These are phyloP conservation scores for Hartigia nigra DNA, from an alignment of 2,888 invertebrate genomes.

Conservation along the genomic window DNA sequence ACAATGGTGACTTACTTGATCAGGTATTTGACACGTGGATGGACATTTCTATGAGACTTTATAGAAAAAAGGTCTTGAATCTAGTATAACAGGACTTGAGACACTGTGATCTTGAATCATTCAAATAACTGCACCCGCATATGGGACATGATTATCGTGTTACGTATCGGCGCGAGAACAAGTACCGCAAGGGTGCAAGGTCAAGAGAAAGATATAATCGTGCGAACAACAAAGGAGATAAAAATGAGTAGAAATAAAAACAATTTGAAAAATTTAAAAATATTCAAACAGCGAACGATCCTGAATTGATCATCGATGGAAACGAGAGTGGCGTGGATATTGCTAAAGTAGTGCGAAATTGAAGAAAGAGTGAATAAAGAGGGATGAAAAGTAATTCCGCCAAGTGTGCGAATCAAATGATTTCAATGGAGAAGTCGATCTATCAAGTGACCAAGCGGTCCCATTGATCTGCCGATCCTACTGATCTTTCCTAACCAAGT, in stretches of 20 bases:
- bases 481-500: constrained; percentile 18
- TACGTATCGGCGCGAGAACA: constrained; percentile 25
- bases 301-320: too few species aligned
- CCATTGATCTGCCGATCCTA: constrained; percentile 37
- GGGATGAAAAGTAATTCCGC: not conserved
- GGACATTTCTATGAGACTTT: constrained; percentile 6
- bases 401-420: constrained; percentile 34
- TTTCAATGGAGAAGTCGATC: constrained; percentile 35
- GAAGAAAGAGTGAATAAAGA: not conserved
- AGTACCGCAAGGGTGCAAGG: constrained; percentile 45
- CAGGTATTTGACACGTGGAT: constrained; percentile 28
- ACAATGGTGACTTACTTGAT: constrained; percentile 26
- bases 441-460: constrained; percentile 36
- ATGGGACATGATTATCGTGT: constrained; percentile 52
- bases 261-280: not conserved
- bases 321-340: not conserved
- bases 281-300: not conserved
- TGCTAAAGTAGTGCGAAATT: not conserved
- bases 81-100: not conserved
- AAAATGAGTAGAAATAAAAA: not conserved
- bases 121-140: constrained; percentile 2
- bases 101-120: not conserved
- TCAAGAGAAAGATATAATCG: constrained; percentile 41
- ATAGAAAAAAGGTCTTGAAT: not conserved
- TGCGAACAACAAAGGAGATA: constrained; percentile 5